phyloP scores from a whole-genome alignment of 2,113 vertebrate species.

The Sinocyclocheilus grahami region DNA sequence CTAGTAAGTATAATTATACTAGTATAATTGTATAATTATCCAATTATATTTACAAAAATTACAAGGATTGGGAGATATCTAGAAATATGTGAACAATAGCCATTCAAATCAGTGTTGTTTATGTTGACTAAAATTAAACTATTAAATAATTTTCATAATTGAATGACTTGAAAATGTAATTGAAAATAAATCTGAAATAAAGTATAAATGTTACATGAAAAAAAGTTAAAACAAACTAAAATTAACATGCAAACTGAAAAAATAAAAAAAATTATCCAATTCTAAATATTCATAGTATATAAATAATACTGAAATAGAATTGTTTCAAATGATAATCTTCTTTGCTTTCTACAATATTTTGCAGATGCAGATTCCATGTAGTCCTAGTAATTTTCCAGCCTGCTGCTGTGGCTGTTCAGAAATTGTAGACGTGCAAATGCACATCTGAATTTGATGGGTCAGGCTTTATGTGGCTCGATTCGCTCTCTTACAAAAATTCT shows the following conservation, averaged over 20 bases:
- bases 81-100: background rate
- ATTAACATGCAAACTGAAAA: no score
- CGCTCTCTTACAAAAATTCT: background rate
- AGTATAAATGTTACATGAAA: background rate
- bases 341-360: background rate
- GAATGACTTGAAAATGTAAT: background rate
- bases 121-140: background rate
- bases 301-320: background rate
- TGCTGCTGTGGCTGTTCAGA: background rate
- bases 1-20: no score
- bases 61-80: background rate
- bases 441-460: slow-evolving; percentile 1
- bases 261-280: background rate
- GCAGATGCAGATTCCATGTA: background rate
- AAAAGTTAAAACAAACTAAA: no score
- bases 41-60: background rate
- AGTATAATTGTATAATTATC: background rate
- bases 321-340: background rate
- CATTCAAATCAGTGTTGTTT: background rate
- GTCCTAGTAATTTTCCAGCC: background rate
- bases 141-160: background rate
- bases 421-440: slow-evolving; percentile 16
- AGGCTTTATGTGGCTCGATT: slow-evolving; percentile 3
- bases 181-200: background rate
- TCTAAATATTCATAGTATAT: background rate